A percentile compares a stretch with the other conserved stretches of the same genome.
phyloP scores from a whole-genome alignment of 2,797 vertebrate genomes.

The Cossypha dichroa region DNA sequence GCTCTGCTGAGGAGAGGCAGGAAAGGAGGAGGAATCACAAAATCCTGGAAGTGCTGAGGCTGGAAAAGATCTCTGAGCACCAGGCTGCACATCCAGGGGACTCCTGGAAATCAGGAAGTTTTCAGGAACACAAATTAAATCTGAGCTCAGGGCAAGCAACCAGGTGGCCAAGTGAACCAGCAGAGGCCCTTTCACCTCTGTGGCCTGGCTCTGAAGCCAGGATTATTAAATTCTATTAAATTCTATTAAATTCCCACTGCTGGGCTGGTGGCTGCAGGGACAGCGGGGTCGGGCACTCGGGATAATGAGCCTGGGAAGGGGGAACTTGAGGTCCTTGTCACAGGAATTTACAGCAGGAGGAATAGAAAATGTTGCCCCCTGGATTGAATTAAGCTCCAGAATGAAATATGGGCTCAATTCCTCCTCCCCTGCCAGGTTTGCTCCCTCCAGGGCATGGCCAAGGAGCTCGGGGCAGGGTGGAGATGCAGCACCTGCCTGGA shows the following conservation, averaged over 20 bases:
- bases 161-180: constrained; percentile 63
- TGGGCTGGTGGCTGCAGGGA: neutral
- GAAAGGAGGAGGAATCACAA: neutral
- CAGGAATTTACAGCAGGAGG: neutral
- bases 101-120: neutral
- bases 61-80: neutral
- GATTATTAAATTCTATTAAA: constrained; percentile 32
- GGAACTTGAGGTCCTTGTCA: neutral
- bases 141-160: constrained; percentile 28
- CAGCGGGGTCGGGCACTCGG: neutral
- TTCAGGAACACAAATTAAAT: constrained; percentile 24
- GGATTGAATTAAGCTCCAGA: constrained; percentile 38
- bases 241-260: neutral
- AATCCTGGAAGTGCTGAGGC: neutral
- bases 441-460: neutral
- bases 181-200: constrained; percentile 40
- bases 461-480: neutral
- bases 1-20: neutral
- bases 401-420: constrained; percentile 2
- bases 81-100: neutral
- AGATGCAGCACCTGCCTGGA: neutral
- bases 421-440: neutral
- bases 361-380: neutral
- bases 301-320: neutral
- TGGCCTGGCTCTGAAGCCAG: constrained; percentile 1